Evolutionary conservation across 2,797 vertebrate species (phyloP).

Genomic region (Pyrocephalus nanus): DNA sequence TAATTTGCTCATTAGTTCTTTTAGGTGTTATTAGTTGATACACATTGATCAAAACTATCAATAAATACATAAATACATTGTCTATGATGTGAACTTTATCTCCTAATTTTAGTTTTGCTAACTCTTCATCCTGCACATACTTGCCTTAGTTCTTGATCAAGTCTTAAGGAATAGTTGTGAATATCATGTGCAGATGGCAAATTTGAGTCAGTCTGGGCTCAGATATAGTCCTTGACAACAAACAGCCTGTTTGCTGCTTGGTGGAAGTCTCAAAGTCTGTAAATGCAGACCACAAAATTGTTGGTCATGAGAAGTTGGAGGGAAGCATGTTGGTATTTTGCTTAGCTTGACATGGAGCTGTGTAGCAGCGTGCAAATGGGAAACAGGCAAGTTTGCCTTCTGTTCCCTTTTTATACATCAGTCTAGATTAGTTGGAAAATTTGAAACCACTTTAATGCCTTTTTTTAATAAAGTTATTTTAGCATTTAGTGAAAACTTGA

Average conservation of each 20-base stretch:
- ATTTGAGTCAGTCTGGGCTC: background rate
- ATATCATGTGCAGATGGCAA: background rate
- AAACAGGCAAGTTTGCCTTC: background rate
- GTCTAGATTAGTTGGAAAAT: background rate
- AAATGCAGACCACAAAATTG: background rate
- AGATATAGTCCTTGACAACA: background rate
- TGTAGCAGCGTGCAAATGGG: background rate
- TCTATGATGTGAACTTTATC: background rate
- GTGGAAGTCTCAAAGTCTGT: background rate
- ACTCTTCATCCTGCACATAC: background rate
- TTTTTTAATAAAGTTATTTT: background rate
- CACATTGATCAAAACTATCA: background rate
- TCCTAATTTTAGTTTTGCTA: background rate
- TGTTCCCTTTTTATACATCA: background rate
- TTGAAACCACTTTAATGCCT: background rate
- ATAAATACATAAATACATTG: background rate
- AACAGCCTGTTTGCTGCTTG: background rate
- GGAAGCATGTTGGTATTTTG: background rate
- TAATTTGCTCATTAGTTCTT: background rate
- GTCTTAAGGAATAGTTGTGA: background rate
- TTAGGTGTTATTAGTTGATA: background rate
- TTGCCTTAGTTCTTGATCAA: background rate
- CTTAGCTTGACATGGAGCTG: background rate
- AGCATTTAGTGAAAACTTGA: background rate
- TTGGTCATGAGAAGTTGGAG: background rate